Conservation (phyloP, 2,113 vertebrate genomes). For the Vidua chalybeata region DNA sequence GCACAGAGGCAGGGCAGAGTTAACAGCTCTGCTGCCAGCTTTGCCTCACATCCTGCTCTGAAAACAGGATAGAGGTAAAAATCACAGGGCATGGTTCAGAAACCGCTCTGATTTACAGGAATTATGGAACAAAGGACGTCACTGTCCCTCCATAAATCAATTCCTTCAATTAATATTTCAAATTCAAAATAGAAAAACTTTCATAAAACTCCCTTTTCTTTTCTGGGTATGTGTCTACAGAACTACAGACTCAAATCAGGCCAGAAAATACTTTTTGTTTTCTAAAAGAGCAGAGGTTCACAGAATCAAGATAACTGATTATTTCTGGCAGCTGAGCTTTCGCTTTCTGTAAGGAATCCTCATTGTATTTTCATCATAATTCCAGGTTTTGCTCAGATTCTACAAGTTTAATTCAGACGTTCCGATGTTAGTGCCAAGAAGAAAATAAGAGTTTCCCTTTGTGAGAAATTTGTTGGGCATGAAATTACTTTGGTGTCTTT, state of each 20-base stretch:
- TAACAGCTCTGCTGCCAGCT: slow-evolving; percentile 21
- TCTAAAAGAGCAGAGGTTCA: background rate
- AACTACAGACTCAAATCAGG: background rate
- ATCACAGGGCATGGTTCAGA: background rate
- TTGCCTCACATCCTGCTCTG: slow-evolving; percentile 50
- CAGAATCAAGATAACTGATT: background rate
- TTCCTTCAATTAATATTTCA: background rate
- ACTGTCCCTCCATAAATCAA: background rate
- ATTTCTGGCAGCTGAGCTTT: background rate
- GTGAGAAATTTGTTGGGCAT: background rate
- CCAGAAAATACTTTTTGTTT: background rate
- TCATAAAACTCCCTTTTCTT: background rate
- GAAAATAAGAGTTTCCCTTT: background rate
- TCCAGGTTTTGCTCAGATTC: background rate
- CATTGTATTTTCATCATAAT: background rate
- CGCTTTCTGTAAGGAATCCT: background rate
- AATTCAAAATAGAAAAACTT: background rate
- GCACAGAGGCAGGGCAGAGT: background rate
- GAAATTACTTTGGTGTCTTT: background rate
- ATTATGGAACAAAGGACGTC: background rate
- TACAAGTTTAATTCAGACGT: background rate
- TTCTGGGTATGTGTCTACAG: background rate
- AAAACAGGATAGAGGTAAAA: slow-evolving; percentile 66
- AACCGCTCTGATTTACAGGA: background rate
- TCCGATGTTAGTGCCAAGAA: background rate